A percentile compares a stretch with the other conserved stretches of the same genome.
Evolutionary conservation across 2,113 vertebrate genomes (phyloP).

Genomic region (Alethe diademata): DNA sequence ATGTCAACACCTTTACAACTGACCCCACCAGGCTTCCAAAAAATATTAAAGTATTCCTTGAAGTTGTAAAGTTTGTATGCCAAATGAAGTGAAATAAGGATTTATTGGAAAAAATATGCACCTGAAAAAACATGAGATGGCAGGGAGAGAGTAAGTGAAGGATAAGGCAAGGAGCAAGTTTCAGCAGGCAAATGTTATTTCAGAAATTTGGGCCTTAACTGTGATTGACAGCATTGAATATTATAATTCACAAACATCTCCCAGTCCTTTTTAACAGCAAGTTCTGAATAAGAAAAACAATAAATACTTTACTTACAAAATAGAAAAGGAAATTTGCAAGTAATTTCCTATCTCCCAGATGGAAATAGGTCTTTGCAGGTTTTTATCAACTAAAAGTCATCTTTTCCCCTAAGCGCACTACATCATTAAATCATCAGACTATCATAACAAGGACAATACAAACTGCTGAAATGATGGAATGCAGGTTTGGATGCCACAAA

Average conservation of each 20-base stretch:
- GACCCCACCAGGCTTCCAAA: background rate
- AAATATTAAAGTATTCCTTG: background rate
- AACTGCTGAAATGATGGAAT: slow-evolving; percentile 45
- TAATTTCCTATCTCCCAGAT: background rate
- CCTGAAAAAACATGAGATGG: background rate
- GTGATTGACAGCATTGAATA: background rate
- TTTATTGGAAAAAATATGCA: background rate
- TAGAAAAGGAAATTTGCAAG: background rate
- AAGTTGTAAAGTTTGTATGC: background rate
- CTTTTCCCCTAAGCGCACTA: background rate
- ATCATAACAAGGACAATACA: slow-evolving; percentile 32
- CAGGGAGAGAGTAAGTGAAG: background rate
- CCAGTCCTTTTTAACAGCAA: background rate
- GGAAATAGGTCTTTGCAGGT: background rate
- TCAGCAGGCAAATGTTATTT: background rate
- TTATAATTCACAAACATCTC: background rate
- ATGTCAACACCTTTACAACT: background rate
- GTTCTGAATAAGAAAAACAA: background rate
- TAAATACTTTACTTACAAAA: background rate
- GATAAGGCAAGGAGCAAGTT: background rate
- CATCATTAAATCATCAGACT: slow-evolving; percentile 48
- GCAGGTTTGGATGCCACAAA: slow-evolving; percentile 12
- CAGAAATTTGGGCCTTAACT: background rate
- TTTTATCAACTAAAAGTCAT: slow-evolving; percentile 23
- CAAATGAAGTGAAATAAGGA: background rate